phyloP scores from a whole-genome alignment of 2,888 invertebrate genomes.

The Homarus gammarus region DNA sequence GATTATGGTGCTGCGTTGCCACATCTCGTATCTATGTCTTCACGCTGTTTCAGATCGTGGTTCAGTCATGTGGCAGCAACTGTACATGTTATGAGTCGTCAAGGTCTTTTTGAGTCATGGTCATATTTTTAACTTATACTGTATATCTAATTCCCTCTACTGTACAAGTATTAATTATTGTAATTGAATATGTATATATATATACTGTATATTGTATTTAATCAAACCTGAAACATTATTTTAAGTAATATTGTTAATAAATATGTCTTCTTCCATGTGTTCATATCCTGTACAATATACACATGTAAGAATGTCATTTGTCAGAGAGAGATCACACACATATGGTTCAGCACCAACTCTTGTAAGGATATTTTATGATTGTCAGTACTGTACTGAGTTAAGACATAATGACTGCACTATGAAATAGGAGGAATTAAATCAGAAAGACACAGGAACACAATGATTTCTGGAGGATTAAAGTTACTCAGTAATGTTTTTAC shows the following conservation, averaged over 20 bases:
- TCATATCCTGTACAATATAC: background rate
- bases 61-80: no score
- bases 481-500: background rate
- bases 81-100: background rate
- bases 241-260: background rate
- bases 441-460: background rate
- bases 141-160: conserved; percentile 5
- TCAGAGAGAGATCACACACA: background rate
- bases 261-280: background rate
- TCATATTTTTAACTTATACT: background rate
- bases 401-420: background rate
- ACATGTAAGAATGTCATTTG: background rate
- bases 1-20: no score
- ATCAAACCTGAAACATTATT: conserved; percentile 9
- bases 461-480: background rate
- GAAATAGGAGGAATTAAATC: background rate
- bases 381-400: background rate
- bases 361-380: no score
- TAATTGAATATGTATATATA: conserved; percentile 15
- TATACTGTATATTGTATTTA: conserved; percentile 9
- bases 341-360: background rate
- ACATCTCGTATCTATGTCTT: no score
- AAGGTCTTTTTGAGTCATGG: background rate
- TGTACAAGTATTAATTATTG: conserved; percentile 24
- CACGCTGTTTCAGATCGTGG: no score